phyloP scores from a whole-genome alignment of 2,888 invertebrate genomes.

The Drosophila basisetae region DNA sequence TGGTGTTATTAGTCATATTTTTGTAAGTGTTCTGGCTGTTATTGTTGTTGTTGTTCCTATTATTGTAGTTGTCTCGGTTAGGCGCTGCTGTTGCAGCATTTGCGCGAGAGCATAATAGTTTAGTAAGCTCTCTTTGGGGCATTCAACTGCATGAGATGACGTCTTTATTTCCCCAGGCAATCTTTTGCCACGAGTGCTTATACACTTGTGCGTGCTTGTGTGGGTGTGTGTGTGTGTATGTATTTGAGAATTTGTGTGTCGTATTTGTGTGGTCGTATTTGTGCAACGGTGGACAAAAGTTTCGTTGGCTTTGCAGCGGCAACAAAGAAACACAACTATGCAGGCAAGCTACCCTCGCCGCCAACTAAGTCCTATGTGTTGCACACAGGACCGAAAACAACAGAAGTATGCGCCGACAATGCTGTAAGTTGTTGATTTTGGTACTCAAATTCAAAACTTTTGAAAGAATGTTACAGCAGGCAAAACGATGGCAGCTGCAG shows the following conservation, averaged over 20 bases:
- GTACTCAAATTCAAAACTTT: slow-evolving; percentile 75
- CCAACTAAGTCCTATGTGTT: slow-evolving; percentile 41
- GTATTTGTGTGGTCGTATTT: slow-evolving; percentile 57
- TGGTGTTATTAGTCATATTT: slow-evolving; percentile 72
- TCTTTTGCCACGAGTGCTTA: slow-evolving; percentile 79
- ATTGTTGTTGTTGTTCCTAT: slow-evolving; percentile 42
- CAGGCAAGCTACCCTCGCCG: slow-evolving; percentile 18
- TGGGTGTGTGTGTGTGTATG: slow-evolving; percentile 21
- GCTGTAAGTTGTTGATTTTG: slow-evolving; percentile 76
- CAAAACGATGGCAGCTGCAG: slow-evolving; percentile 10
- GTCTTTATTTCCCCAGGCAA: slow-evolving; percentile 82
- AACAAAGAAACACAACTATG: slow-evolving; percentile 69
- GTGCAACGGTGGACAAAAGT: slow-evolving; percentile 77
- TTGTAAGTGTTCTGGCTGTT: slow-evolving; percentile 41
- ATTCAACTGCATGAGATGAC: slow-evolving; percentile 79
- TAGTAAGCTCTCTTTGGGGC: slow-evolving; percentile 78
- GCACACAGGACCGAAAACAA: slow-evolving; percentile 45
- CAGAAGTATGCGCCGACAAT: slow-evolving; percentile 35
- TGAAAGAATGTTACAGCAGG: slow-evolving; percentile 45
- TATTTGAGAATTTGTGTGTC: slow-evolving; percentile 12
- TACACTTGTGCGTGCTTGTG: slow-evolving; percentile 51
- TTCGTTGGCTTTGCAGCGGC: slow-evolving; percentile 78
- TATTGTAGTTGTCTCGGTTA: slow-evolving; percentile 55
- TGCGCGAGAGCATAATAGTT: slow-evolving; percentile 77
- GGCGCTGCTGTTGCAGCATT: slow-evolving; percentile 56